Base-by-base conservation (phyloP, 1,140 invertebrate species). In the Aphis craccivora region DNA sequence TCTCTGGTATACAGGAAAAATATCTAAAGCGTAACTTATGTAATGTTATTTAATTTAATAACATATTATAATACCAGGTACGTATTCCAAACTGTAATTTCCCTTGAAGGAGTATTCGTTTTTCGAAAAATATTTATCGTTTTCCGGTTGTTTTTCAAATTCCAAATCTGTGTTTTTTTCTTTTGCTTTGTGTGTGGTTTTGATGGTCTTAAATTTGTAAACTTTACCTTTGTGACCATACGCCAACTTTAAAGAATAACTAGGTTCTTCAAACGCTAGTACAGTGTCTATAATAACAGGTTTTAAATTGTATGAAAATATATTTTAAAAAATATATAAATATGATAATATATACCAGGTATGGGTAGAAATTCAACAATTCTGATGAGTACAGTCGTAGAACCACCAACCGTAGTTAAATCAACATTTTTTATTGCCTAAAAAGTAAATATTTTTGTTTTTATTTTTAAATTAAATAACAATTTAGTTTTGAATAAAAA, bases 71-170 rank as follows among this genome's bases (percentile, higher is more conserved):
- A 35, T 92, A 92, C 90, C 67, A 18, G 90, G 90, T 51, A 92
- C 43, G 45, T 83, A 48, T 92, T 92, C 90, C 45, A 92, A 51
- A 20, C 67, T 22, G n/a, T 83, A 91, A 76, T 91, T 91, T 0
- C 90, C 90, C 0, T 22, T 76, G 30, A 91, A 91, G 22, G 55
- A 30, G 4, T 92, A 83, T 83, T 83, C 43, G 22, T 48, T 83
- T 83, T 51, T 11, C 25, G n/a, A 35, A n/a, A 91, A 35, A 30
- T 48, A n/a, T 40, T 81, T 18, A 18, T 45, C 43, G 25, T 35
- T 83, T 35, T 83, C 35, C 0, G 67, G 45, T 8, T 83, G 43
- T 35, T 92, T 48, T 37, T 37, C 23, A 30, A 35, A 81, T 83
- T 76, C 67, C n/a, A 48, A 90, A 5, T 30, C n/a, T 2, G 18